Conservation (phyloP, 2,797 vertebrate species). For the Sternarchorhynchus goeldii region DNA sequence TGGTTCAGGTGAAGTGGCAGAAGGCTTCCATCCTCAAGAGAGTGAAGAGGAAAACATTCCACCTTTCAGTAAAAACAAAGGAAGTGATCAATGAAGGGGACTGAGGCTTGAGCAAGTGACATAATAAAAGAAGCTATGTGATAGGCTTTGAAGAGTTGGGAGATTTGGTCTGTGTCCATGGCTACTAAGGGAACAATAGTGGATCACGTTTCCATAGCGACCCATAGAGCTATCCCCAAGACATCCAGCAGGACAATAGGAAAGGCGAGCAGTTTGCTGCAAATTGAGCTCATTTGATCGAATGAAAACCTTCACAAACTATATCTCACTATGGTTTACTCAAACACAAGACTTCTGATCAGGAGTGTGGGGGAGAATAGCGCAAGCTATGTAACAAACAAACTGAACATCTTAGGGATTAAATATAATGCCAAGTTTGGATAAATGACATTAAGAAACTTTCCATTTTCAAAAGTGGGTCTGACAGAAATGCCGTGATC, state of each 20-base stretch:
- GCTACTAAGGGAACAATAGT: conserved; percentile 52
- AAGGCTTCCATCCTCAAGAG: neutral
- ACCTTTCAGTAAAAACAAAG: neutral
- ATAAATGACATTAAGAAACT: neutral
- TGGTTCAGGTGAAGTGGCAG: neutral
- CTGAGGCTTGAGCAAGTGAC: neutral
- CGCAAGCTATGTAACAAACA: neutral
- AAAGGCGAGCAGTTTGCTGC: conserved; percentile 32
- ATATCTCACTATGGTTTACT: conserved; percentile 10
- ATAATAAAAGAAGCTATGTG: conserved; percentile 20
- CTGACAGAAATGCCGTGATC: conserved; percentile 3
- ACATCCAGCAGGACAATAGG: conserved; percentile 33
- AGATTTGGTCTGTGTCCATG: conserved; percentile 58
- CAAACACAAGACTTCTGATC: conserved; percentile 3
- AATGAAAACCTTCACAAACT: conserved; percentile 32
- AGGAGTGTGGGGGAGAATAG: neutral
- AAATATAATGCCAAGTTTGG: neutral
- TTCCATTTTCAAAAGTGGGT: neutral
- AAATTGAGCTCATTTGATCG: conserved; percentile 37
- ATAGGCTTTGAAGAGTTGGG: conserved; percentile 4
- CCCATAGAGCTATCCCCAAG: conserved; percentile 45
- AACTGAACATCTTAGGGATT: neutral
- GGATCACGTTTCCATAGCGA: conserved; percentile 60
- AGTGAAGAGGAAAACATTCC: neutral
- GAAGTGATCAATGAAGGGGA: neutral